Base-by-base conservation (phyloP, 1,140 invertebrate species). In the Periplaneta americana region DNA sequence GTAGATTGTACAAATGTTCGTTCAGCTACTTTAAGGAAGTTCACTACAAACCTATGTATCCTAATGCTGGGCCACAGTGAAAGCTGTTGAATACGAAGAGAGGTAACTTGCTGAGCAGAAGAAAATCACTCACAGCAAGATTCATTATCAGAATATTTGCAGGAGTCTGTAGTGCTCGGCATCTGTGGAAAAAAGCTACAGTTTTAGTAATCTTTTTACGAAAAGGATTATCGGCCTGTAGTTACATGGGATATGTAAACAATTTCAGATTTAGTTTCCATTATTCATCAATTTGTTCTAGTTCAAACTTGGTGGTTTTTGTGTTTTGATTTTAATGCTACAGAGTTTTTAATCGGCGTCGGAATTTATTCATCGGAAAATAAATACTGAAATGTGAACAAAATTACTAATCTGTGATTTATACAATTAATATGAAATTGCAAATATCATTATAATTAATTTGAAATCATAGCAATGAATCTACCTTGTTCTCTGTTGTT, bases 61-160 rank as follows among this genome's bases (percentile, higher is more conserved):
- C 94, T 33, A 94, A 85, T 1, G 91, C 92, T 15, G 93, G 93
- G 5, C 93, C 93, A 81, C 90, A 87, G 80, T 93, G 89, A 81
- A 93, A 90, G 75, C 92, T 93, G 86, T 95, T 95, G 87, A 92
- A 93, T 48, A 94, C 91, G 84, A 94, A 94, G 77, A 95, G 88
- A 0, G 93, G 93, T 80, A 91, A 92, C 87, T 94, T 93, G 18
- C 89, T 85, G 74, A 94, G 89, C 91, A 95, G 93, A 36, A 94
- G 83, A 81, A 93, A 91, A 87, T 96, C 95, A 84, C 93, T 94
- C 28, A 95, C 87, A 18, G 95, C 94, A 83, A 96, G 89, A 87
- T 95, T 96, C 74, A 94, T 90, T 22, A 96, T 91, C 28, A 96
- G 87, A 83, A 93, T 93, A 85, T 96, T 96, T 2, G 94, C 93